phyloP scores from a whole-genome alignment of 2,888 invertebrate species.

The Nemurella pictetii region DNA sequence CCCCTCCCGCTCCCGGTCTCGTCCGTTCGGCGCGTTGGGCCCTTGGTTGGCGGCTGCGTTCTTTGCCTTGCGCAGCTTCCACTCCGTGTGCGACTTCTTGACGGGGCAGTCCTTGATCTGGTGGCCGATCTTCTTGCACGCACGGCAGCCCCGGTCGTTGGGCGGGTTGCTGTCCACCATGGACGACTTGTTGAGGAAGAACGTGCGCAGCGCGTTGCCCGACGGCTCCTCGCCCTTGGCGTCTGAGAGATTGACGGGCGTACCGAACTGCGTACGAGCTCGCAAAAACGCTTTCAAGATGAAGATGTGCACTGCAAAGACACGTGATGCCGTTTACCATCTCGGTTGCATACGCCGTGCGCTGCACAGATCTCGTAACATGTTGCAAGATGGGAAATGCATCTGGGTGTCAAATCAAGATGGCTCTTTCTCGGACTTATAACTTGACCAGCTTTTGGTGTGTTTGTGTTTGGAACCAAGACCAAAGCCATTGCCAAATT shows the following conservation, averaged over 20 bases:
- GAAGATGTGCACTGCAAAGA: constrained; percentile 53
- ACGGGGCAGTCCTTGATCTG: constrained; percentile 53
- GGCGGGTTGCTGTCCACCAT: constrained; percentile 54
- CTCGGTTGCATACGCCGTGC: neutral
- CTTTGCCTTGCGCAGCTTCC: constrained; percentile 9
- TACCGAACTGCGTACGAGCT: constrained; percentile 51
- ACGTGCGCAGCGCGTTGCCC: constrained; percentile 41
- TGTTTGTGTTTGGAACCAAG: too few species aligned
- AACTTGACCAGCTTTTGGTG: too few species aligned
- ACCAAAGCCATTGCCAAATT: too few species aligned
- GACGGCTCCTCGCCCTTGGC: neutral
- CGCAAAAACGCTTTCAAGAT: constrained; percentile 52
- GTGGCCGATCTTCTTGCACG: constrained; percentile 60
- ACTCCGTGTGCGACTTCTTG: constrained; percentile 26
- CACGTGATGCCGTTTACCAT: neutral
- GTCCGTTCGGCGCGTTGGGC: too few species aligned
- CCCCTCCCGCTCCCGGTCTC: neutral
- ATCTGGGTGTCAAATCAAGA: too few species aligned
- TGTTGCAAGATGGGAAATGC: too few species aligned
- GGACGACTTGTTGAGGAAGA: constrained; percentile 49
- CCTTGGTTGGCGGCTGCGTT: neutral
- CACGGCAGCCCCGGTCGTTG: constrained; percentile 57
- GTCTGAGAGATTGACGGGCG: constrained; percentile 42
- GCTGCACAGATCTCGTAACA: neutral
- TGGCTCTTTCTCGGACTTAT: too few species aligned